A percentile compares a stretch with the other conserved stretches of the same genome.
phyloP scores from a whole-genome alignment of 2,888 invertebrate species.

The Vandiemenella viatica region DNA sequence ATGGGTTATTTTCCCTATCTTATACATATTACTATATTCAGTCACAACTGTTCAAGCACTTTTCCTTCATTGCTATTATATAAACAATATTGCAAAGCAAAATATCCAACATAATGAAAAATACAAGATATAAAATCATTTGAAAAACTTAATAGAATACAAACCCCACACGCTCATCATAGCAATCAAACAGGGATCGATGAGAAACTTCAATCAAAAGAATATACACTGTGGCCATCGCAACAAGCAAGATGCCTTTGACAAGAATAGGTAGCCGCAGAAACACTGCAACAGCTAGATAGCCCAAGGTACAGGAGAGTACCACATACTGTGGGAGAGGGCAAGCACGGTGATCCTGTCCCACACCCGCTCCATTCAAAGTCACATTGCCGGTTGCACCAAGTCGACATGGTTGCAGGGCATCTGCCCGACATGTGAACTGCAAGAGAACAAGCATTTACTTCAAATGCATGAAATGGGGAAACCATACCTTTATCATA shows the following conservation, averaged over 20 bases:
- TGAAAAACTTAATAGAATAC: background rate
- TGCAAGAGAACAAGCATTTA: conserved; percentile 24
- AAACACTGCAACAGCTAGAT: conserved; percentile 73
- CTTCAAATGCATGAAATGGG: no score
- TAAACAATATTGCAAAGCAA: no score
- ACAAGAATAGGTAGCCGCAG: conserved; percentile 66
- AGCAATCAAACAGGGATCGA: conserved; percentile 61
- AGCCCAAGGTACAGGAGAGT: conserved; percentile 68
- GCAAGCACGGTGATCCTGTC: conserved; percentile 57
- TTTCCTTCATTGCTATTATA: no score
- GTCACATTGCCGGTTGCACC: conserved; percentile 38
- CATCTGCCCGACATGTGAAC: conserved; percentile 47
- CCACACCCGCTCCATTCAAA: conserved; percentile 27
- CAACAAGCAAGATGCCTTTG: conserved; percentile 58
- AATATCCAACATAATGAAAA: no score
- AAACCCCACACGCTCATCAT: conserved; percentile 43
- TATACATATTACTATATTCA: no score
- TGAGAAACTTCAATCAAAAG: conserved; percentile 71
- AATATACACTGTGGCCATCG: conserved; percentile 67
- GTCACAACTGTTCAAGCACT: no score
- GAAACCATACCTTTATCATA: no score
- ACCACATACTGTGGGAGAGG: conserved; percentile 78
- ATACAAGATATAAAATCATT: no score
- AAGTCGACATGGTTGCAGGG: conserved; percentile 27
- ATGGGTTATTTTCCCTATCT: no score